Percentiles rank a stretch among this genome's conserved stretches.
Conservation (phyloP, 2,113 vertebrate species). For the Anser brachyrhynchus region DNA sequence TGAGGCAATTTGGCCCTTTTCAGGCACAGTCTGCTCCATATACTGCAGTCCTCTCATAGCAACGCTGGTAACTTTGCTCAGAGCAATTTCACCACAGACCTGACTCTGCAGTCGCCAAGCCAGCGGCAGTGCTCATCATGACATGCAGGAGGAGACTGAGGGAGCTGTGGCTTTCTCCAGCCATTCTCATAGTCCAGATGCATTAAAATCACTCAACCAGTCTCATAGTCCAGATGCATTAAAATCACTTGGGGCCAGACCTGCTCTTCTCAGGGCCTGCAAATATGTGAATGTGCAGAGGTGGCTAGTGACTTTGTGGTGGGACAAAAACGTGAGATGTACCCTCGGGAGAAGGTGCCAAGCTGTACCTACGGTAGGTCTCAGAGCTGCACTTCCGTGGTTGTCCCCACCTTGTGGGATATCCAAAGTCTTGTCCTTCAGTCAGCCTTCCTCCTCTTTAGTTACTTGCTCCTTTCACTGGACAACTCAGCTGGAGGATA, state of each 20-base stretch:
- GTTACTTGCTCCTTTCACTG: background rate
- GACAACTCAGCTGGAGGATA: background rate
- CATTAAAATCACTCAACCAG: too few species aligned
- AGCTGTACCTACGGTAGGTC: background rate
- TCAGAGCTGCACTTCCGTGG: background rate
- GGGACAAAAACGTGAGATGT: background rate
- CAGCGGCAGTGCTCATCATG: background rate
- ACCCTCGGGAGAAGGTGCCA: background rate
- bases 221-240: background rate
- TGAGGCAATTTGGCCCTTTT: conserved; percentile 29
- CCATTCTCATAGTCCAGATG: background rate
- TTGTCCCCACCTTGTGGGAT: background rate
- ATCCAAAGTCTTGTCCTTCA: background rate
- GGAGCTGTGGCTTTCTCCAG: accelerated
- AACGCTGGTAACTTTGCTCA: background rate
- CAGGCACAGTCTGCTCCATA: background rate
- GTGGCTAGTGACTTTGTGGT: background rate
- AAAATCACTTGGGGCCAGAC: background rate
- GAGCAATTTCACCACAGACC: background rate
- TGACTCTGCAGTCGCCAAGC: background rate
- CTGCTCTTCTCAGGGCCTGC: accelerated
- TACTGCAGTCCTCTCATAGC: background rate
- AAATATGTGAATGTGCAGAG: background rate
- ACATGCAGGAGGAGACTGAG: accelerated
- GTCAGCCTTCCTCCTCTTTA: background rate